A percentile compares a stretch with the other conserved stretches of the same genome.
phyloP scores from a whole-genome alignment of 2,113 vertebrate species.

The Erpornis zantholeuca region DNA sequence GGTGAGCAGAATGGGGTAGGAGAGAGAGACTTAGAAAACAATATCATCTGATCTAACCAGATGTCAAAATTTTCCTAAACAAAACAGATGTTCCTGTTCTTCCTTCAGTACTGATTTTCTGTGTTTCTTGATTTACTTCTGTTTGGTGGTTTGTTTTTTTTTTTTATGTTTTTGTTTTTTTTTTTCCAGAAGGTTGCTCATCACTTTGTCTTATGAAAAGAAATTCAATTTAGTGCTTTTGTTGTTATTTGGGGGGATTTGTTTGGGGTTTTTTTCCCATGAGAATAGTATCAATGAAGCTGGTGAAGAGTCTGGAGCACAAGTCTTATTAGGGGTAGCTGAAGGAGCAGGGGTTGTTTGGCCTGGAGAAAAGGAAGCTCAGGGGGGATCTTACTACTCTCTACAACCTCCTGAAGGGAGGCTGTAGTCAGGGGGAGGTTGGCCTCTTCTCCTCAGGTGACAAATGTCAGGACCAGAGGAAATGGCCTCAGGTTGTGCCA shows the following conservation, averaged over 20 bases:
- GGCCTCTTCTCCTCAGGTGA: rapidly evolving
- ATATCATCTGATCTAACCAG: not conserved
- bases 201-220: not conserved
- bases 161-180: not conserved
- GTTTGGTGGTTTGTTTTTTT: not conserved
- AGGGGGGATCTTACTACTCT: not conserved
- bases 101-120: not conserved
- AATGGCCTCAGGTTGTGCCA: not conserved
- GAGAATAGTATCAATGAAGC: not conserved
- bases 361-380: not conserved
- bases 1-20: not conserved
- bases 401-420: not conserved
- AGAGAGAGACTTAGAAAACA: not conserved
- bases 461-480: not conserved
- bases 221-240: not conserved
- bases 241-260: not conserved
- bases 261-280: not conserved
- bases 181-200: not conserved
- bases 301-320: too few species aligned
- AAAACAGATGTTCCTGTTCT: not conserved
- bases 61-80: not conserved
- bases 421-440: rapidly evolving
- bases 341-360: not conserved
- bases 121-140: not conserved
- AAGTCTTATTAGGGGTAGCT: too few species aligned